Evolutionary conservation across 37 sponge, comb jelly and placozoan genomes (phyloP).

Genomic region (Geodia barretti): DNA sequence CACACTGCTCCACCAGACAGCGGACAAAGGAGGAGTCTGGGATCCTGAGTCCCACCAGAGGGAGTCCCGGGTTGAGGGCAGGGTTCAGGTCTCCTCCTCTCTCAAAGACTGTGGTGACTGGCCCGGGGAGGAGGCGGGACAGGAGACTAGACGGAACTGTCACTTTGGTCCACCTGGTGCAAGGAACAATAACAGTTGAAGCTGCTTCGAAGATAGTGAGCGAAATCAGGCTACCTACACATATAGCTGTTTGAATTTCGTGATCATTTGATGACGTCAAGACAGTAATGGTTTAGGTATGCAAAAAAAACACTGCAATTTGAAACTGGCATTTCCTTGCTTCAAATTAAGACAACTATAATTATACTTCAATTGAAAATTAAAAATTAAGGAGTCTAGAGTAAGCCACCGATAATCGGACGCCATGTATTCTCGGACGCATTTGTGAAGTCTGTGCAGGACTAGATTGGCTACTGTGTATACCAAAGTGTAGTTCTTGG

Average conservation of each 20-base stretch:
- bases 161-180: slow-evolving; percentile 54
- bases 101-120: slow-evolving; percentile 84
- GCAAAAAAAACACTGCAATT: no score
- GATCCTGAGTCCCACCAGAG: slow-evolving; percentile 83
- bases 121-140: slow-evolving; percentile 84
- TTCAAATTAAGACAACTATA: no score
- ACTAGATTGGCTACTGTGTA: no score
- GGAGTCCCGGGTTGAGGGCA: slow-evolving; percentile 73
- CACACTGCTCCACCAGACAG: slow-evolving; percentile 62
- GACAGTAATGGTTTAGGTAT: no score
- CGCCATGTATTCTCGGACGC: no score
- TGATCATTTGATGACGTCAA: no score
- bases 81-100: slow-evolving; percentile 76
- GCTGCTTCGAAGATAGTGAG: neutral
- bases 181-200: neutral
- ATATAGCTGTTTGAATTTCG: neutral
- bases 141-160: slow-evolving; percentile 53
- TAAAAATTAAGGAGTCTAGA: no score
- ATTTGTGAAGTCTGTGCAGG: no score
- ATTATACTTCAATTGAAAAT: no score
- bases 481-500: no score
- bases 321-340: no score
- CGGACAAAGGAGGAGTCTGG: slow-evolving; percentile 72
- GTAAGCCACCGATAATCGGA: no score
- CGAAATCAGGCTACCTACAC: neutral